Evolutionary conservation across 2,888 invertebrate genomes (phyloP).

Genomic region (Diarsia dahlii): DNA sequence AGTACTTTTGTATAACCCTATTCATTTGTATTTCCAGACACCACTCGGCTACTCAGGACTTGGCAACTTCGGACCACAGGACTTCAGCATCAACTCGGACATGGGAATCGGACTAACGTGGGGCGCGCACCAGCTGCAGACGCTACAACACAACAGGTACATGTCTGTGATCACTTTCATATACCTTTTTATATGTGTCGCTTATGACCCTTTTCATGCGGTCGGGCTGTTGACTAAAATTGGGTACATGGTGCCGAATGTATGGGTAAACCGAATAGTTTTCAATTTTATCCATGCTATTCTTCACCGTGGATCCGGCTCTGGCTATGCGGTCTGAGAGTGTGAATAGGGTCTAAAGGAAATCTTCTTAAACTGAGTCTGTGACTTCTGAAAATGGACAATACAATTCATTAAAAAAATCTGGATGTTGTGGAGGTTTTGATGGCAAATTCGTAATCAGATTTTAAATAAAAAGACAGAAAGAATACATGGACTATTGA

Average conservation of each 20-base stretch:
- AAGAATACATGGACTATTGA: not conserved
- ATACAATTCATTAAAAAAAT: not conserved
- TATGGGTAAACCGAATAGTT: not conserved
- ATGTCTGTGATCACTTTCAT: constrained; percentile 87
- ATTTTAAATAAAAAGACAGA: not conserved
- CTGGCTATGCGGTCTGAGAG: not conserved
- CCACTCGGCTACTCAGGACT: constrained; percentile 92
- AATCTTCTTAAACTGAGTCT: constrained; percentile 18
- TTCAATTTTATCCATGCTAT: not conserved
- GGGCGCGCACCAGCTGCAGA: constrained; percentile 93
- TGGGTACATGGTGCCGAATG: not conserved
- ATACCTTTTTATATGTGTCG: constrained; percentile 67
- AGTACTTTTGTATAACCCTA: not conserved
- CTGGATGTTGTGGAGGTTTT: no score
- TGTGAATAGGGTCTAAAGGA: not conserved
- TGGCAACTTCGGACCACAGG: constrained; percentile 93
- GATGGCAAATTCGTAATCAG: not conserved
- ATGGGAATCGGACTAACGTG: constrained; percentile 93
- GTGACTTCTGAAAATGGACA: fast-evolving
- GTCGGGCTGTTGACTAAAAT: not conserved
- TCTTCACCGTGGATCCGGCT: not conserved
- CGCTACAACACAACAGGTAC: constrained; percentile 93
- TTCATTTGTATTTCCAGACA: constrained; percentile 78
- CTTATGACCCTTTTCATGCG: constrained; percentile 29
- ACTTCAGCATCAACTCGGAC: constrained; percentile 94